A percentile compares a stretch with the other conserved stretches of the same genome.
phyloP scores from a whole-genome alignment of 2,888 invertebrate genomes.

The Lamellibrachia satsuma region DNA sequence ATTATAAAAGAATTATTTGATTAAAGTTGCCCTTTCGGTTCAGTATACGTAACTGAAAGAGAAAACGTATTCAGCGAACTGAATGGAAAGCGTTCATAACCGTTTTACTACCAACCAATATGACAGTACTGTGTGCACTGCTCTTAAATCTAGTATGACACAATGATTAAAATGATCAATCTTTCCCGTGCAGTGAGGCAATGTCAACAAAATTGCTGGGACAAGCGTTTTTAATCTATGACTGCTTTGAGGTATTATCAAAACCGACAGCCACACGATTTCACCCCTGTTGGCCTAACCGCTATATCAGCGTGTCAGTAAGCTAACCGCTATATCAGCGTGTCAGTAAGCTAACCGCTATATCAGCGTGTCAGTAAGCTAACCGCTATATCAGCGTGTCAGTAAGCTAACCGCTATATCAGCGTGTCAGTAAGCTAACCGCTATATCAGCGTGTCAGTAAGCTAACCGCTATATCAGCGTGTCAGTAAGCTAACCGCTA shows the following conservation, averaged over 20 bases:
- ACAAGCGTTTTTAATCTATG: background rate
- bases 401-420: no score
- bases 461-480: no score
- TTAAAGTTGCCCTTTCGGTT: background rate
- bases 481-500: background rate
- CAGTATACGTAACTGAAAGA: background rate
- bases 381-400: no score
- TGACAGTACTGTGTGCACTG: background rate
- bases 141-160: background rate
- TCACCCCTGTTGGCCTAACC: background rate
- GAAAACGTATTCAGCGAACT: background rate
- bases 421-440: no score
- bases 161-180: slow-evolving; percentile 8
- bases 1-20: background rate
- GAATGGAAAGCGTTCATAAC: background rate
- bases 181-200: background rate
- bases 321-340: no score
- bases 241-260: no score
- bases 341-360: no score
- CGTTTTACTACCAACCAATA: background rate
- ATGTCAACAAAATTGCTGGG: background rate
- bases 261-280: background rate
- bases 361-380: no score
- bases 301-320: background rate
- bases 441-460: no score